Evolutionary conservation across 2,113 vertebrate genomes (phyloP).

Genomic region (Trichomycterus rosablanca): DNA sequence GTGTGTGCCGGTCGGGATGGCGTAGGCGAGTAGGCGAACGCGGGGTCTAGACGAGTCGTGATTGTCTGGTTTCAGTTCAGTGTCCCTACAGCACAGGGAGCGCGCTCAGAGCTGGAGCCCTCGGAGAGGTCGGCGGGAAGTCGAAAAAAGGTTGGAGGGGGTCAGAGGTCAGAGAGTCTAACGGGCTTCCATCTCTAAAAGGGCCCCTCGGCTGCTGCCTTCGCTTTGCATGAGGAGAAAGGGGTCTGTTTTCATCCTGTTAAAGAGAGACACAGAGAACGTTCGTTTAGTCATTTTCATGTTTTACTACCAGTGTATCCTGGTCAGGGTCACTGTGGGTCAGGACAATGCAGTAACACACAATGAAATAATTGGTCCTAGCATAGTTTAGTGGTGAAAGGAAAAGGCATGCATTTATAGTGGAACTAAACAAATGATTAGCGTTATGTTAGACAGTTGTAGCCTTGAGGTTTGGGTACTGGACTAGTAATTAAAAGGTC

Average conservation of each 20-base stretch:
- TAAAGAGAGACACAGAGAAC: conserved; percentile 6
- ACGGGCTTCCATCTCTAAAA: conserved; percentile 98
- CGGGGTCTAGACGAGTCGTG: conserved; percentile 42
- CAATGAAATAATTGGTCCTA: too few relatives aligned
- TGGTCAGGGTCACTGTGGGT: too few relatives aligned
- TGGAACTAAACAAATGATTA: too few relatives aligned
- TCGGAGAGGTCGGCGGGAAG: conserved; percentile 44
- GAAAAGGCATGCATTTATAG: too few relatives aligned
- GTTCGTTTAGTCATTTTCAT: too few relatives aligned
- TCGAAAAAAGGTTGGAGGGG: conserved; percentile 50
- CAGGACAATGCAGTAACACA: too few relatives aligned
- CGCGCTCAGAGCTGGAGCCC: conserved; percentile 46
- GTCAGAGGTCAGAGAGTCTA: conserved; percentile 71
- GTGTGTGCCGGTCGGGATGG: conserved; percentile 12
- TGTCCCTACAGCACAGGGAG: conserved; percentile 62
- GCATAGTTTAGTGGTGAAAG: too few relatives aligned
- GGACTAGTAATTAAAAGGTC: too few relatives aligned
- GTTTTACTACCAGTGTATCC: too few relatives aligned
- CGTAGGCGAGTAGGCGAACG: too few relatives aligned
- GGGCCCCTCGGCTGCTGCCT: conserved; percentile 89
- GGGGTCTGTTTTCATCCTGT: conserved; percentile 89
- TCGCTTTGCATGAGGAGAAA: conserved; percentile 94
- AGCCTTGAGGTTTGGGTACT: too few relatives aligned
- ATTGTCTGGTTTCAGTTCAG: conserved; percentile 72
- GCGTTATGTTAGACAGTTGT: too few relatives aligned